phyloP scores from a whole-genome alignment of 2,888 invertebrate species.

The Rambutsinella grinnellia region DNA sequence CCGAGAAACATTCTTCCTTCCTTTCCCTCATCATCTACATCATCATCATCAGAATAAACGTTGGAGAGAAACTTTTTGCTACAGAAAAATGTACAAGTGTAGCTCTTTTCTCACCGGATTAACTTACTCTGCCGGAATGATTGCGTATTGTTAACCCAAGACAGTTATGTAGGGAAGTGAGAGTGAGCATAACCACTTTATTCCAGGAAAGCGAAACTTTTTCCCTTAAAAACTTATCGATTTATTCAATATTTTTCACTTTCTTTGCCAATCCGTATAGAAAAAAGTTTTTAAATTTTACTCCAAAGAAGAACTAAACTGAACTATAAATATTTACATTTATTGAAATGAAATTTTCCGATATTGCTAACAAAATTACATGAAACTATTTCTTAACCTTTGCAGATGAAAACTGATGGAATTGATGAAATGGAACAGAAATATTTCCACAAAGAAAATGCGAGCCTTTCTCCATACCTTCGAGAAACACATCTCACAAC shows the following conservation, averaged over 20 bases:
- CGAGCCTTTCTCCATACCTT: no score
- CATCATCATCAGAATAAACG: conserved; percentile 13
- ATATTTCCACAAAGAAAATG: no score
- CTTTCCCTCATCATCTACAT: conserved; percentile 29
- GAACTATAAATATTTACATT: not conserved
- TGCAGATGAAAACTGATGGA: no score
- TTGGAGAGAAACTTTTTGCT: conserved; percentile 45
- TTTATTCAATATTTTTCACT: not conserved
- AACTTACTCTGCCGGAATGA: conserved; percentile 50
- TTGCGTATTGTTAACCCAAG: conserved; percentile 46
- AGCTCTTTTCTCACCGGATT: conserved; percentile 31
- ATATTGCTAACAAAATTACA: no score
- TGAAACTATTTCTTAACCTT: no score
- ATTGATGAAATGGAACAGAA: no score
- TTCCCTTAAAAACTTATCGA: conserved; percentile 11
- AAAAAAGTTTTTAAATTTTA: not conserved
- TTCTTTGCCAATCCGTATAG: not conserved
- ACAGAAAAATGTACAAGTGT: conserved; percentile 30
- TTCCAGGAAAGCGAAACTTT: no score
- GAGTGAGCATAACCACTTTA: not conserved
- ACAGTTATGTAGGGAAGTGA: conserved; percentile 2
- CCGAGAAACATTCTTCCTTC: conserved; percentile 17
- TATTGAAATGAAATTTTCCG: no score
- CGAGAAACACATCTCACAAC: no score
- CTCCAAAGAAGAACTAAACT: no score